Conservation (phyloP, 2,113 vertebrate genomes). For the Notothenia rossii region DNA sequence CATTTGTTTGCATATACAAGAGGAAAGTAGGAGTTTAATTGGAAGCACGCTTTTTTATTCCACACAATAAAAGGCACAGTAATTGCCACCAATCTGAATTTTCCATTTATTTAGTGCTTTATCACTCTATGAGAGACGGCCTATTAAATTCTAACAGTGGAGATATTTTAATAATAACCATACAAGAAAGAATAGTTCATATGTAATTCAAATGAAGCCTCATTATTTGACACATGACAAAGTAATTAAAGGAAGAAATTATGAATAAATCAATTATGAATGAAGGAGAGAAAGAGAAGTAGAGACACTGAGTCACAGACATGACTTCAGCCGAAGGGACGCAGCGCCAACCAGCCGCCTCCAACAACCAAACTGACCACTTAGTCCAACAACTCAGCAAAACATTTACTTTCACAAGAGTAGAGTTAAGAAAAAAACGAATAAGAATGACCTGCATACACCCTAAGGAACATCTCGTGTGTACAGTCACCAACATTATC, state of each 20-base stretch:
- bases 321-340: constrained; percentile 70
- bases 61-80: constrained; percentile 74
- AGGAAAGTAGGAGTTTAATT: constrained; percentile 62
- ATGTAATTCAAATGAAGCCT: constrained; percentile 3
- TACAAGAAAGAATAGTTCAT: constrained; percentile 5
- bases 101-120: constrained; percentile 72
- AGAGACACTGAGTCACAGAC: constrained; percentile 66
- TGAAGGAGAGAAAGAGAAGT: constrained; percentile 39
- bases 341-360: constrained; percentile 53
- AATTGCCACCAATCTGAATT: constrained; percentile 69
- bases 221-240: constrained; percentile 30
- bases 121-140: constrained; percentile 47
- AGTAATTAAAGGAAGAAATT: constrained; percentile 53
- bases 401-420: background rate
- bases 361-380: constrained; percentile 45
- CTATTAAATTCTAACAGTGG: constrained; percentile 48
- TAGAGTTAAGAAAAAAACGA: background rate
- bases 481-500: background rate
- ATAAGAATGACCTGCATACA: background rate
- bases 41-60: constrained; percentile 67
- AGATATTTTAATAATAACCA: constrained; percentile 37
- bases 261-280: constrained; percentile 33
- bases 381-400: constrained; percentile 34
- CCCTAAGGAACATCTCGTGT: background rate
- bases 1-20: constrained; percentile 51